These are phyloP conservation scores for Sebastolobus altivelis DNA, from an alignment of 2,797 vertebrate genomes.

Conservation along the genomic window DNA sequence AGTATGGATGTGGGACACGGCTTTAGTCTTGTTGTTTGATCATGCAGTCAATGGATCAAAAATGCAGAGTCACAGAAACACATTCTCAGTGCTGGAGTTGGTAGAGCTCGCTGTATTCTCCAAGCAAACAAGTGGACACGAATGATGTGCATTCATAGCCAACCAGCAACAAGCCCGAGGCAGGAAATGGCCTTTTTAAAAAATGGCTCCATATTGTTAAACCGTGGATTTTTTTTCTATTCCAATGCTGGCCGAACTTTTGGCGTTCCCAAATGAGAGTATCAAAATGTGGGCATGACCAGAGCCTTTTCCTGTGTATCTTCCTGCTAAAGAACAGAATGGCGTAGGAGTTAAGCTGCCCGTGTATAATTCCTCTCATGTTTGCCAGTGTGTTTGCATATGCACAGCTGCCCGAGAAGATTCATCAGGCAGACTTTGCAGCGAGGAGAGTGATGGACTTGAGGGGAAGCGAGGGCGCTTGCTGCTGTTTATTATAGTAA, in stretches of 20 bases:
- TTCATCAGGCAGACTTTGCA: conserved; percentile 49
- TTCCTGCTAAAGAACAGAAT: conserved; percentile 35
- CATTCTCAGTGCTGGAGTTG: conserved; percentile 3
- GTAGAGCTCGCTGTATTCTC: conserved; percentile 15
- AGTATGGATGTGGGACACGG: conserved; percentile 2
- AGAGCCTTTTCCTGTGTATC: conserved; percentile 27
- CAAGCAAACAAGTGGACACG: conserved; percentile 56
- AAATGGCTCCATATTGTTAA: conserved; percentile 51
- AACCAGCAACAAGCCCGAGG: conserved; percentile 64
- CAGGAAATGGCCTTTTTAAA: conserved; percentile 61
- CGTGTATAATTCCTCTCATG: conserved; percentile 39
- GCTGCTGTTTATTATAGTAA: conserved; percentile 71
- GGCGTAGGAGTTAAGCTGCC: conserved; percentile 53
- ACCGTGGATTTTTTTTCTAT: conserved; percentile 61
- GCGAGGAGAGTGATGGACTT: conserved; percentile 34
- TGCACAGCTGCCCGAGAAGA: conserved; percentile 39
- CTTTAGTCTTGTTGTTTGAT: conserved; percentile 22
- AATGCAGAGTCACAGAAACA: conserved; percentile 50
- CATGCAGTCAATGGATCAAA: conserved; percentile 30
- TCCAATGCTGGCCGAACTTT: conserved; percentile 54
- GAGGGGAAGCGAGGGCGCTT: conserved; percentile 19
- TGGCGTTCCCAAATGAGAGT: conserved; percentile 60
- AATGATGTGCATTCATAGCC: conserved; percentile 71
- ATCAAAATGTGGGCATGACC: conserved; percentile 52
- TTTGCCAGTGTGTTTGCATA: conserved; percentile 58